phyloP scores from a whole-genome alignment of 2,113 vertebrate species.

The Aviceda subcristata region DNA sequence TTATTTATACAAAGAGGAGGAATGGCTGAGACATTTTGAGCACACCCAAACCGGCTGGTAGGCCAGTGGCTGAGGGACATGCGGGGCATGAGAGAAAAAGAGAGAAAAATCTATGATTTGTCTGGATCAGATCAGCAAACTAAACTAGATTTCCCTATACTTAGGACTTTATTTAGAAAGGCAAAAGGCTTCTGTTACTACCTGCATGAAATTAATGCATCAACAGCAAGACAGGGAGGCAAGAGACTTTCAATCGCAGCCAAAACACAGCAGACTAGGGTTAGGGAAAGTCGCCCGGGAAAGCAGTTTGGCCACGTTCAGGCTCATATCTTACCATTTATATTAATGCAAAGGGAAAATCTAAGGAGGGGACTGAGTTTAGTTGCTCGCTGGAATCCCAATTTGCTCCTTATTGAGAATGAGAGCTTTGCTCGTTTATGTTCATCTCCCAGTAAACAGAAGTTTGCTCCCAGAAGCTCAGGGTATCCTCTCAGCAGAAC shows the following conservation, averaged over 20 bases:
- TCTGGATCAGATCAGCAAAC: neutral
- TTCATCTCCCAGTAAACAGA: neutral
- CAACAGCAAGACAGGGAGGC: neutral
- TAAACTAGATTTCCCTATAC: neutral
- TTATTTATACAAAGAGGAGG: neutral
- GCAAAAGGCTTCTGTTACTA: neutral
- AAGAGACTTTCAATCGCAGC: neutral
- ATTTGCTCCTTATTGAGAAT: neutral
- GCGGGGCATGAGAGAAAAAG: neutral
- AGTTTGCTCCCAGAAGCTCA: neutral
- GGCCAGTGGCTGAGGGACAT: neutral
- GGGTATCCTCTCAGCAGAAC: neutral
- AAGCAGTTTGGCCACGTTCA: neutral
- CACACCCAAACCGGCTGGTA: neutral
- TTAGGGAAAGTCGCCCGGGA: neutral
- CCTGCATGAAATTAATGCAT: neutral
- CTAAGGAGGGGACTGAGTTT: neutral
- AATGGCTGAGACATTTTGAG: neutral
- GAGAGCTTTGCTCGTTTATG: neutral
- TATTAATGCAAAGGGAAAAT: neutral
- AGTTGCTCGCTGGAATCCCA: neutral
- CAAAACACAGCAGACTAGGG: accelerated
- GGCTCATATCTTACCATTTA: neutral
- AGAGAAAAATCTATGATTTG: neutral
- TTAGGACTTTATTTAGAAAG: neutral